Evolutionary conservation across 1,140 invertebrate species (phyloP).

Genomic region (Cephus cinctus): DNA sequence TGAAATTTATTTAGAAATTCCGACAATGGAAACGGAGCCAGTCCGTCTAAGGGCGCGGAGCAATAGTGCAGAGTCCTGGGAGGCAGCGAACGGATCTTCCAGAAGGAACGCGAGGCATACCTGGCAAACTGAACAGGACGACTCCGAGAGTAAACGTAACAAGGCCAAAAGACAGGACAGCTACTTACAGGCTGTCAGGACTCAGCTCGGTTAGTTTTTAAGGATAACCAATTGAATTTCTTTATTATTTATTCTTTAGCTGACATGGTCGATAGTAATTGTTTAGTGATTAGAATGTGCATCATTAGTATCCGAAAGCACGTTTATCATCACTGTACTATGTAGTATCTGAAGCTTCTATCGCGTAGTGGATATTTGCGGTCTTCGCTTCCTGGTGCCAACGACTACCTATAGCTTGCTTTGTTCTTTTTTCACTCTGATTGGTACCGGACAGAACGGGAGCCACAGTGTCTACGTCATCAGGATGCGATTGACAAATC

Average conservation of each 20-base stretch:
- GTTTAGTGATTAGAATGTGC: background rate
- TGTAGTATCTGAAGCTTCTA: too few relatives aligned
- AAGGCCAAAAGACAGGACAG: constrained; percentile 55
- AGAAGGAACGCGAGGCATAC: constrained; percentile 34
- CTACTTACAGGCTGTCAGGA: constrained; percentile 53
- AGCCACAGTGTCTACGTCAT: constrained; percentile 7
- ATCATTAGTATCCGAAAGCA: too few relatives aligned
- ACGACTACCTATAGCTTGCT: too few relatives aligned
- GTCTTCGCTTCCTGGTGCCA: too few relatives aligned
- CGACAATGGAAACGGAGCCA: constrained; percentile 54
- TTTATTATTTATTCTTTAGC: constrained; percentile 7
- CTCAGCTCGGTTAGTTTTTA: constrained; percentile 39
- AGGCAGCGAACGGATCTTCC: constrained; percentile 36
- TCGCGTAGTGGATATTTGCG: too few relatives aligned
- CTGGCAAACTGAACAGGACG: constrained; percentile 41
- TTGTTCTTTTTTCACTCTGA: too few relatives aligned
- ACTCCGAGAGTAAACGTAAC: constrained; percentile 33
- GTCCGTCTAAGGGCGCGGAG: constrained; percentile 62
- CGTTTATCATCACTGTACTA: too few relatives aligned
- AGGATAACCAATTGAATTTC: constrained; percentile 10
- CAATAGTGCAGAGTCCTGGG: constrained; percentile 62
- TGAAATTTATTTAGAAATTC: too few relatives aligned
- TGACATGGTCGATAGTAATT: background rate
- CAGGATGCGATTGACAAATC: constrained; percentile 12
- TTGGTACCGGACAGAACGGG: constrained; percentile 22